Conservation (phyloP, 2,888 invertebrate species). For the Erynnis tages region DNA sequence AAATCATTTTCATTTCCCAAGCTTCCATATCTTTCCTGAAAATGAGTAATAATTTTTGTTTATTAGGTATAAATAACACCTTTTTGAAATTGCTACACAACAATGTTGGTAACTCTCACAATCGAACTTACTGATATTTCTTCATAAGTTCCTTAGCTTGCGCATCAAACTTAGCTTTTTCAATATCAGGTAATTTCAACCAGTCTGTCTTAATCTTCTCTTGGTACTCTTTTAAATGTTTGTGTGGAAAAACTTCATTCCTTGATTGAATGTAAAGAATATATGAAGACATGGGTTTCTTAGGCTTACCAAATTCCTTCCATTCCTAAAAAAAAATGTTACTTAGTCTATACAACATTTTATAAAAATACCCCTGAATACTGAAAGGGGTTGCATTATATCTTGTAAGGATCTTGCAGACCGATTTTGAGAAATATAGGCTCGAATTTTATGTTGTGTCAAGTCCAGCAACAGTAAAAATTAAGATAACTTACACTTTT, state of each 20-base stretch:
- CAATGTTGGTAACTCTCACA: too few species aligned
- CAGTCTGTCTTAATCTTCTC: conserved; percentile 74
- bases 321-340: conserved; percentile 71
- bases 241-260: conserved; percentile 54
- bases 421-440: too few species aligned
- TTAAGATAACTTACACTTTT: conserved; percentile 83
- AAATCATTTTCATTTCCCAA: conserved; percentile 89
- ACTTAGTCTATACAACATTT: too few species aligned
- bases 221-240: conserved; percentile 79
- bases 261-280: conserved; percentile 79
- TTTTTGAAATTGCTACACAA: too few species aligned
- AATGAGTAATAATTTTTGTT: conserved; percentile 28
- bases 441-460: too few species aligned
- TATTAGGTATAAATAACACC: too few species aligned
- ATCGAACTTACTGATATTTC: conserved; percentile 78
- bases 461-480: conserved; percentile 22
- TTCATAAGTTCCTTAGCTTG: conserved; percentile 77
- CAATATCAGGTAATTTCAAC: conserved; percentile 77
- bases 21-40: conserved; percentile 81
- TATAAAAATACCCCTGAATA: too few species aligned
- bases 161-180: conserved; percentile 80
- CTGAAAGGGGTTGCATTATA: too few species aligned
- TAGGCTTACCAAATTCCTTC: conserved; percentile 85
- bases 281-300: conserved; percentile 85
- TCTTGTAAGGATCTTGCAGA: too few species aligned